Percentiles rank a stretch among this genome's conserved stretches.
Evolutionary conservation across 2,888 invertebrate species (phyloP).

Genomic region (Phortica okadai): DNA sequence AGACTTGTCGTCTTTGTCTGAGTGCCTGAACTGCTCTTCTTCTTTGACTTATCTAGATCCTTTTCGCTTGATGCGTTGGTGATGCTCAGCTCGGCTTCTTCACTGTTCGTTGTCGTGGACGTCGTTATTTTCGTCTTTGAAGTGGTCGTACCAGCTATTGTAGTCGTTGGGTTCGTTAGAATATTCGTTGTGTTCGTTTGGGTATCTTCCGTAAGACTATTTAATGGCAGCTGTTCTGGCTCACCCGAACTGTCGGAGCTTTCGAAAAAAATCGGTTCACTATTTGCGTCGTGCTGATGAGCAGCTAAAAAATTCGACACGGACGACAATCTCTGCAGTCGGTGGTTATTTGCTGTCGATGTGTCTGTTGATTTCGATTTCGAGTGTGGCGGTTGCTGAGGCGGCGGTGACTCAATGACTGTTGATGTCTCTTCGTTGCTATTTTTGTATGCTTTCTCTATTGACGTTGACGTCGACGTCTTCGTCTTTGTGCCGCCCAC

Average conservation of each 20-base stretch:
- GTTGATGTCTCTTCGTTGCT: conserved; percentile 47
- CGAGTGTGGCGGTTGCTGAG: conserved; percentile 37
- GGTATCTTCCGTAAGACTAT: conserved; percentile 73
- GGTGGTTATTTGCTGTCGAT: conserved; percentile 77
- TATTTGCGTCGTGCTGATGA: conserved; percentile 77
- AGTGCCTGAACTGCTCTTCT: conserved; percentile 7
- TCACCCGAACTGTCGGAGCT: conserved; percentile 77
- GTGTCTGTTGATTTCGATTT: conserved; percentile 28
- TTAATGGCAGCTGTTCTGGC: conserved; percentile 48
- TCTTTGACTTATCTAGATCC: conserved; percentile 5
- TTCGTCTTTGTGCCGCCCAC: conserved; percentile 57
- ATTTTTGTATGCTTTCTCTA: conserved; percentile 42
- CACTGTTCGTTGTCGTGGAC: conserved; percentile 43
- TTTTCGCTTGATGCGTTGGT: background rate
- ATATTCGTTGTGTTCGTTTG: conserved; percentile 74
- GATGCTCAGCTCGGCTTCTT: conserved; percentile 31
- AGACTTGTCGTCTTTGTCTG: background rate
- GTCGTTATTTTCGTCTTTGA: conserved; percentile 36
- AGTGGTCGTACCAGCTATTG: conserved; percentile 39
- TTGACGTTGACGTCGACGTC: conserved; percentile 29
- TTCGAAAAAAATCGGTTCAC: conserved; percentile 77
- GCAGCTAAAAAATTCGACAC: conserved; percentile 85
- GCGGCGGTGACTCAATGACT: conserved; percentile 48
- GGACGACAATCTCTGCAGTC: conserved; percentile 85
- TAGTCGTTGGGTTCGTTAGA: conserved; percentile 54